Evolutionary conservation across 2,113 vertebrate genomes (phyloP).

Genomic region (Emydura subglobosa): DNA sequence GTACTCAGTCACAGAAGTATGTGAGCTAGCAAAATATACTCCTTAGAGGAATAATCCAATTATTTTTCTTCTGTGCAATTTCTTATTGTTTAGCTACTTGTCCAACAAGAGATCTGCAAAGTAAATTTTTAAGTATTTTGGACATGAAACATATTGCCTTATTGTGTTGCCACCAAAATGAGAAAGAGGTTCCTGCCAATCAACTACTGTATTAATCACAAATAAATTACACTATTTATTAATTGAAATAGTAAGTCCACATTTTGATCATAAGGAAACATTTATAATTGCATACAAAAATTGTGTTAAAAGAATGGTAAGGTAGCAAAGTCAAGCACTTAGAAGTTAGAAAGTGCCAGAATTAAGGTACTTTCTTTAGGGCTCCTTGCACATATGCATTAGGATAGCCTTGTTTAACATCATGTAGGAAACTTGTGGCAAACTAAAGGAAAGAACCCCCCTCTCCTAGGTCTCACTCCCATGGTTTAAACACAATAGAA

Average conservation of each 20-base stretch:
- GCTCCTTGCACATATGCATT: background rate
- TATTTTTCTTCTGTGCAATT: background rate
- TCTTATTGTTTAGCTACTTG: background rate
- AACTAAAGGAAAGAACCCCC: background rate
- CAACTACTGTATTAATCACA: background rate
- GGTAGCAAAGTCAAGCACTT: background rate
- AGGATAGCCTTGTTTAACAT: background rate
- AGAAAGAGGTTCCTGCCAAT: background rate
- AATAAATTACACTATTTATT: conserved; percentile 4
- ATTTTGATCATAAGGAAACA: background rate
- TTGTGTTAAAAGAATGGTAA: background rate
- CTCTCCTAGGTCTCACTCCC: background rate
- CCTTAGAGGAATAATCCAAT: background rate
- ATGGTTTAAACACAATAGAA: background rate
- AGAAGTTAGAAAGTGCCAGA: background rate
- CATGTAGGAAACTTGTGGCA: conserved; percentile 14
- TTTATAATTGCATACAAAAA: conserved; percentile 20
- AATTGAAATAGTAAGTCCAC: background rate
- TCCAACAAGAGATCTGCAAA: conserved; percentile 2
- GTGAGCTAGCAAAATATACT: background rate
- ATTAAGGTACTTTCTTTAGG: conserved; percentile 33
- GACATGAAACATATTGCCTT: background rate
- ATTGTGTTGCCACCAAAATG: background rate
- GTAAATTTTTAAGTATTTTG: conserved; percentile 17
- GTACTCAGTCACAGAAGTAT: background rate